These are phyloP conservation scores for Platycnemis pennipes DNA, from an alignment of 2,888 invertebrate species.

Conservation along the genomic window DNA sequence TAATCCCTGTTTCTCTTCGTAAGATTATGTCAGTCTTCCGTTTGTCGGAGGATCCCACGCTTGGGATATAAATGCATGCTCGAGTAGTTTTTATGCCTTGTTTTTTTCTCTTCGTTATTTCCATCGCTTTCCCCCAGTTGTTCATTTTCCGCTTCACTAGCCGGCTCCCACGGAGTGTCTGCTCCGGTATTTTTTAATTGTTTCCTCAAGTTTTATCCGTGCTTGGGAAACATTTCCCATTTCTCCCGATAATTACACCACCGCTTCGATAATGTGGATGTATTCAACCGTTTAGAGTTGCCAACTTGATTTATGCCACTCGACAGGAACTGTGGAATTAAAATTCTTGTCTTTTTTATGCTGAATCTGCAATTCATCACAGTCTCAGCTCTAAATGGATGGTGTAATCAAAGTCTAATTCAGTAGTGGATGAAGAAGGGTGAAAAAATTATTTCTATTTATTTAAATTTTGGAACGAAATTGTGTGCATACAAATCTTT, in stretches of 20 bases:
- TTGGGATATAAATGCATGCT: slow-evolving; percentile 44
- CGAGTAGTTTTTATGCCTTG: not conserved
- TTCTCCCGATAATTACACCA: not conserved
- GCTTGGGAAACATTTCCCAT: not conserved
- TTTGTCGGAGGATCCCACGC: not conserved
- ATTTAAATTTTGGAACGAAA: too few species aligned
- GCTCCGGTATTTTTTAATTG: slow-evolving; percentile 11
- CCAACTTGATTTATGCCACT: not conserved
- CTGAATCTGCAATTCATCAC: not conserved
- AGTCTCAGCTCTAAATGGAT: not conserved
- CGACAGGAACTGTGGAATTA: not conserved
- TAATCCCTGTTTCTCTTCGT: not conserved
- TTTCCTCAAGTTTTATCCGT: not conserved
- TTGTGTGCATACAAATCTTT: too few species aligned
- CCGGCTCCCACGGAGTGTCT: slow-evolving; percentile 5
- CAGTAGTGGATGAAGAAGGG: not conserved
- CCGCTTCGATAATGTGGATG: not conserved
- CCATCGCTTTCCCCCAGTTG: not conserved
- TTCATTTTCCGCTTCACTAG: not conserved
- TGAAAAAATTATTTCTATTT: too few species aligned
- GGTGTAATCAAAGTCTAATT: not conserved
- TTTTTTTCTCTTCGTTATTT: not conserved
- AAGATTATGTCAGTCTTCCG: not conserved
- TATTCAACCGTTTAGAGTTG: not conserved
- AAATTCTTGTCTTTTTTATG: not conserved